Base-by-base conservation (phyloP, 2,888 invertebrate genomes). In the Zelleria hepariella region DNA sequence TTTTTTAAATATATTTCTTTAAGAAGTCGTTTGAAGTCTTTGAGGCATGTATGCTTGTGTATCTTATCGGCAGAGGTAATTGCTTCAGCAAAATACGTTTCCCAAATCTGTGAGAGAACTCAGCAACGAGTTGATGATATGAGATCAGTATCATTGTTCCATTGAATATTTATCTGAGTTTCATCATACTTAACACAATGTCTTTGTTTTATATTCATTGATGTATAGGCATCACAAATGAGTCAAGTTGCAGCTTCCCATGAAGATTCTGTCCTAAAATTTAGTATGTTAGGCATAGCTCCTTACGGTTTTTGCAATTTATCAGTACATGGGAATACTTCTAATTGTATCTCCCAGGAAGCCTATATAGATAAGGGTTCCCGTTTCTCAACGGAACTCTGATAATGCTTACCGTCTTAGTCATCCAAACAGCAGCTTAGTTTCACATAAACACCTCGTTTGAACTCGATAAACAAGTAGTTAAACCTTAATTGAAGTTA, bases 401-500 rank as follows among this genome's bases (percentile, higher is more conserved):
- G 5, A 32, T 18, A 24, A 54, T 54, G 15, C 25, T 18, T 18
- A 27, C n/a, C 25, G 15, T 18, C 26, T 54, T 54, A 54, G 54
- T 54, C 54, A 54, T 54, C 54, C 6, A 18, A 15, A 25, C n/a
- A 18, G 27, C 25, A 25, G 18, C 2, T 23, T 24, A 53, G n/a
- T 21, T 25, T 18, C 26, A 26, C 26, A 25, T 54, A 54, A 54
- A 54, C 54, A 54, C 26, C 54, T 54, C 54, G 26, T 54, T 54
- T 15, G 24, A 54, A 6, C 26, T 24, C 54, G 27, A 54, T 54
- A 54, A 54, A 54, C 54, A 54, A 54, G n/a, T 54, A 26, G 54
- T 54, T 54, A 54, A 54, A 18, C 24, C 8, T 3, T 26, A 24
- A 54, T 54, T 10, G 25, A 54, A 54, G 26, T 15, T 15, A n/a